Evolutionary conservation across 1,140 invertebrate species (phyloP).

Genomic region (Drosophila eugracilis): DNA sequence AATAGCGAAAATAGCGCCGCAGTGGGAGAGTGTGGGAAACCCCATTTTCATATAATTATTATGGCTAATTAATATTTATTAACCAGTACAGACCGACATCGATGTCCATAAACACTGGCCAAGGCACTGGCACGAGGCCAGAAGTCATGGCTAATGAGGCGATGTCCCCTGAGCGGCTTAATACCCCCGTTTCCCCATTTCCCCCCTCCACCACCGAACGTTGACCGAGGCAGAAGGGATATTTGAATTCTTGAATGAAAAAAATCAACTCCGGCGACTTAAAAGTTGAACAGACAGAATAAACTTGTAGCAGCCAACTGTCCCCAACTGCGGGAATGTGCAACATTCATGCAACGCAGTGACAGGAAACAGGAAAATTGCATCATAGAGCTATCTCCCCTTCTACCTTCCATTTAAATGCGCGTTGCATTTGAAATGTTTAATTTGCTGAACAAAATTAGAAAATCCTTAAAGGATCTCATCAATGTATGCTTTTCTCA

Average conservation of each 20-base stretch:
- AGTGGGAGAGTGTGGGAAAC: not conserved
- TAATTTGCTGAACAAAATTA: too few species aligned
- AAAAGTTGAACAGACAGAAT: constrained; percentile 5
- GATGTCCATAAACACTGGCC: constrained; percentile 15
- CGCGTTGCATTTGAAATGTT: too few species aligned
- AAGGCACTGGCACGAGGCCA: constrained; percentile 3
- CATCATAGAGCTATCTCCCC: not conserved
- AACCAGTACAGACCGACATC: constrained; percentile 19
- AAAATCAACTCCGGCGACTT: constrained; percentile 3
- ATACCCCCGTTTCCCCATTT: not conserved
- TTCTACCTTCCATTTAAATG: too few species aligned
- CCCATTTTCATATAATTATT: constrained; percentile 68
- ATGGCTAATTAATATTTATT: constrained; percentile 79
- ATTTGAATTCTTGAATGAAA: constrained; percentile 2
- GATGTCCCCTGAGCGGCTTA: constrained; percentile 48
- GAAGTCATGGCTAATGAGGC: constrained; percentile 52
- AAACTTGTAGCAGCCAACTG: not conserved
- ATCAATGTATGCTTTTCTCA: too few species aligned
- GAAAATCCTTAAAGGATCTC: too few species aligned
- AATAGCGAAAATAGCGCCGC: constrained; percentile 5
- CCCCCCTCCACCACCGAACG: too few species aligned
- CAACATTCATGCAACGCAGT: not conserved
- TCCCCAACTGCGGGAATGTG: not conserved
- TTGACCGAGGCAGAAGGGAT: not conserved
- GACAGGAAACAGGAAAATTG: not conserved